Percentiles rank a stretch among this genome's conserved stretches.
Conservation (phyloP, 1,140 invertebrate genomes). For the Drosophila dunni region DNA sequence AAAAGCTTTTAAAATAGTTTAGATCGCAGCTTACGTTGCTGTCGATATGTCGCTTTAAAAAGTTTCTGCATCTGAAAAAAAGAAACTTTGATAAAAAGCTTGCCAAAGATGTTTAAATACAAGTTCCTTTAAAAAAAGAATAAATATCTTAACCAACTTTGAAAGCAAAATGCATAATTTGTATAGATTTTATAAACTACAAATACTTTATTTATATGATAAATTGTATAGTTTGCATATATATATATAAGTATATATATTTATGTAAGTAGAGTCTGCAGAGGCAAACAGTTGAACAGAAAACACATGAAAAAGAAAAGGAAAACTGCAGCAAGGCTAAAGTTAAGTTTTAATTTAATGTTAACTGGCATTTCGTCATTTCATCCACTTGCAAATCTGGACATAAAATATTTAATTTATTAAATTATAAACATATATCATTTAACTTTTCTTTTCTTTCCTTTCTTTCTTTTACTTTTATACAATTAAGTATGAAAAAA, state of each 20-base stretch:
- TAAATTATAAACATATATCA: conserved; percentile 30
- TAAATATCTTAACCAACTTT: too few relatives aligned
- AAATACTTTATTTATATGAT: conserved; percentile 77
- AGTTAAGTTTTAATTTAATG: conserved; percentile 36
- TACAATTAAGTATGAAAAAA: background rate
- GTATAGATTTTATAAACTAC: conserved; percentile 61
- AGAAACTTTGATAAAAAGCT: too few relatives aligned
- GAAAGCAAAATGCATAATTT: background rate
- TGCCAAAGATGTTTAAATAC: too few relatives aligned
- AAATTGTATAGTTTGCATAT: conserved; percentile 68
- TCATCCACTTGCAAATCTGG: conserved; percentile 8
- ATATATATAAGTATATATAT: too few relatives aligned
- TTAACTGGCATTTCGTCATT: conserved; percentile 37
- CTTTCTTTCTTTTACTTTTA: background rate
- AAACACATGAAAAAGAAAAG: conserved; percentile 8
- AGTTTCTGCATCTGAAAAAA: too few relatives aligned
- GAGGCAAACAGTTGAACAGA: conserved; percentile 38
- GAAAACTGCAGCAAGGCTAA: conserved; percentile 46
- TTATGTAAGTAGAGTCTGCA: conserved; percentile 37
- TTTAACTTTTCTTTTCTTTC: background rate
- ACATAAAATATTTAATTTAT: conserved; percentile 21
- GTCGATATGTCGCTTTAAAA: too few relatives aligned
- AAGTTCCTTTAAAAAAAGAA: too few relatives aligned
- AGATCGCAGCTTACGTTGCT: too few relatives aligned
- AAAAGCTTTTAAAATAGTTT: too few relatives aligned